These are phyloP conservation scores for Pollenia griseotomentosa DNA, from an alignment of 2,888 invertebrate species.

Conservation along the genomic window DNA sequence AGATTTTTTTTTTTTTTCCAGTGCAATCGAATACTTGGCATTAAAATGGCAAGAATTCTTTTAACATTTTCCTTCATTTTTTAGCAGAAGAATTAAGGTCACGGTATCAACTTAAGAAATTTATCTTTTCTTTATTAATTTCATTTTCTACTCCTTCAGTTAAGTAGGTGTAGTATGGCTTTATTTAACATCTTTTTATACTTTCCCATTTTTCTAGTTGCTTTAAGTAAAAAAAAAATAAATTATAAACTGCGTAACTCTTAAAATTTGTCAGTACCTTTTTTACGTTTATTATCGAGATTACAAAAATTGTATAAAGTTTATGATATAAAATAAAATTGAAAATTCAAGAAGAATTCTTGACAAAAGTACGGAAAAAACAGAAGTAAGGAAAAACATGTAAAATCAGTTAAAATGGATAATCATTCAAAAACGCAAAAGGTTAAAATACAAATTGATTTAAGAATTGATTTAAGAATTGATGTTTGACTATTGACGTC, in stretches of 20 bases:
- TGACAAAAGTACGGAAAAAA: no score
- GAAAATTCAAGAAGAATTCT: no score
- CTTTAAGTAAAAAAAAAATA: not conserved
- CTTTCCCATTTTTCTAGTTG: not conserved
- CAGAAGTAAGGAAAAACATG: no score
- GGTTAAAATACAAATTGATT: no score
- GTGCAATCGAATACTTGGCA: slow-evolving; percentile 1
- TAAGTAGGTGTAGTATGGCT: not conserved
- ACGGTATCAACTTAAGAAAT: slow-evolving; percentile 52
- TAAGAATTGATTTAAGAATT: no score
- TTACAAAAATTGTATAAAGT: no score
- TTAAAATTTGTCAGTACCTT: not conserved
- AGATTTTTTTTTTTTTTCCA: slow-evolving; percentile 16
- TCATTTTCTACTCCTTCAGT: not conserved
- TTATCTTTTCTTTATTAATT: slow-evolving; percentile 35
- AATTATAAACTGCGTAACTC: not conserved
- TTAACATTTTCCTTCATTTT: not conserved
- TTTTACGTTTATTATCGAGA: not conserved
- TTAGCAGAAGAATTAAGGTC: slow-evolving; percentile 34
- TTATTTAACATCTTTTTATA: not conserved
- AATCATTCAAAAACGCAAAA: no score
- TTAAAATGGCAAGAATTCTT: slow-evolving; percentile 26
- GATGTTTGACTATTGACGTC: no score
- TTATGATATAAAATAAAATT: no score
- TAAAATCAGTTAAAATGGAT: no score